Percentiles rank a stretch among this genome's conserved stretches.
phyloP scores from a whole-genome alignment of 2,888 invertebrate species.

The Apotomis capreana region DNA sequence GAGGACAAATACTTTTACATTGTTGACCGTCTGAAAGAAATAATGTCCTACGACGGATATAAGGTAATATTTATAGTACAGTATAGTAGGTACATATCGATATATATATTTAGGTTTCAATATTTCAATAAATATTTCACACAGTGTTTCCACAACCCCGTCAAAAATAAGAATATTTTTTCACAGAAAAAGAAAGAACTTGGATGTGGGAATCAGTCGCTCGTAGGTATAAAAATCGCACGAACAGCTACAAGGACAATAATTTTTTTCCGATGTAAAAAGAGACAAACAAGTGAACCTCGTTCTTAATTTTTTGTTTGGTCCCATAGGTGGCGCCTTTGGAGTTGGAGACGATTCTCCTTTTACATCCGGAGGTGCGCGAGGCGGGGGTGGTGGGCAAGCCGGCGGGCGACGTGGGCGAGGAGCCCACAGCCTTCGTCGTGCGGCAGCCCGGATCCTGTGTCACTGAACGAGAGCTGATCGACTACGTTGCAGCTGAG shows the following conservation, averaged over 20 bases:
- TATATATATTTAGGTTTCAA: too few relatives aligned
- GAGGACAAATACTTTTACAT: constrained; percentile 65
- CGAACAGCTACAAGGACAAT: too few relatives aligned
- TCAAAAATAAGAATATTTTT: too few relatives aligned
- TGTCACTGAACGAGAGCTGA: constrained; percentile 82
- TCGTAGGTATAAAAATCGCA: too few relatives aligned
- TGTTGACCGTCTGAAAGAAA: constrained; percentile 64
- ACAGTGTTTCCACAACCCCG: background rate
- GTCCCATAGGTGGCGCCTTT: constrained; percentile 88
- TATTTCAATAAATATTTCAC: background rate
- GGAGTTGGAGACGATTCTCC: constrained; percentile 90
- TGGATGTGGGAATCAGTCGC: too few relatives aligned
- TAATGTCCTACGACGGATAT: constrained; percentile 59
- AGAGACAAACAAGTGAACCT: too few relatives aligned
- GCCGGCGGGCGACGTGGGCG: constrained; percentile 86
- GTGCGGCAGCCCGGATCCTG: constrained; percentile 82
- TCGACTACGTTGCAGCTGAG: constrained; percentile 76
- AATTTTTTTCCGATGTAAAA: too few relatives aligned
- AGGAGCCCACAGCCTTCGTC: constrained; percentile 88
- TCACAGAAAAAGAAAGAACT: too few relatives aligned
- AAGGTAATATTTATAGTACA: constrained; percentile 51
- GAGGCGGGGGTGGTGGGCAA: constrained; percentile 92
- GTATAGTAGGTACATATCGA: too few relatives aligned
- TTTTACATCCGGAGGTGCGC: constrained; percentile 86
- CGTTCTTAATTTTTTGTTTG: background rate